Evolutionary conservation across 2,113 vertebrate genomes (phyloP).

Genomic region (Callorhinus ursinus): DNA sequence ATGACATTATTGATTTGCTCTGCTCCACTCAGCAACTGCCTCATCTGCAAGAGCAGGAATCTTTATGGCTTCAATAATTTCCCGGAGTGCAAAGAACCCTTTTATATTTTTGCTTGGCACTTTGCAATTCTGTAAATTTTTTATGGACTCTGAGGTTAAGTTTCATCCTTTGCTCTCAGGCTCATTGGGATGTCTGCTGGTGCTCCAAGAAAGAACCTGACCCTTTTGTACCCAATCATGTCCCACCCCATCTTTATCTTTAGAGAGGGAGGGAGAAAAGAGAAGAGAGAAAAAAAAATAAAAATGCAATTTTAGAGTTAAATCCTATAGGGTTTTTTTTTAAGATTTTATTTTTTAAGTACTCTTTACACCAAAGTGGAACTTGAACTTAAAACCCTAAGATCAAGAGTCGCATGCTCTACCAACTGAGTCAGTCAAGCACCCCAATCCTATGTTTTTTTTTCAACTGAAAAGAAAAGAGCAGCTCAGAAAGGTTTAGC

Average conservation of each 20-base stretch:
- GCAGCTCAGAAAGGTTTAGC: not conserved
- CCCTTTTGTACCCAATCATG: not conserved
- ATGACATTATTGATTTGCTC: slow-evolving; percentile 87
- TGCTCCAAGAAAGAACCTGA: not conserved
- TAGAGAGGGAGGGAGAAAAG: not conserved
- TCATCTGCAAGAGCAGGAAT: slow-evolving; percentile 87
- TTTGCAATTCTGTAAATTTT: slow-evolving; percentile 86
- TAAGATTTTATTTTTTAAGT: not conserved
- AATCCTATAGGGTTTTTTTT: not conserved
- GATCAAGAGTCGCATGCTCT: not conserved
- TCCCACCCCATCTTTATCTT: not conserved
- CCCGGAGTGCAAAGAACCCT: slow-evolving; percentile 83
- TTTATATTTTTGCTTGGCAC: slow-evolving; percentile 81
- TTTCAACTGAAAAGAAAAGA: not conserved
- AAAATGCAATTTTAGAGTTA: not conserved
- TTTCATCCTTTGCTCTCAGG: slow-evolving; percentile 74
- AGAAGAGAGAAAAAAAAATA: not conserved
- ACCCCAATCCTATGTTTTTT: not conserved
- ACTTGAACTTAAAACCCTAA: not conserved
- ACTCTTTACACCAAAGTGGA: not conserved
- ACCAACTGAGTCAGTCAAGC: not conserved
- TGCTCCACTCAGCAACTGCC: slow-evolving; percentile 77
- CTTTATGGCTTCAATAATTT: slow-evolving; percentile 89
- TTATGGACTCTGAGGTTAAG: slow-evolving; percentile 83
- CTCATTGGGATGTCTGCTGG: slow-evolving; percentile 67